Percentiles rank a stretch among this genome's conserved stretches.
phyloP scores from a whole-genome alignment of 2,797 vertebrate genomes.

The Pangasius djambal region DNA sequence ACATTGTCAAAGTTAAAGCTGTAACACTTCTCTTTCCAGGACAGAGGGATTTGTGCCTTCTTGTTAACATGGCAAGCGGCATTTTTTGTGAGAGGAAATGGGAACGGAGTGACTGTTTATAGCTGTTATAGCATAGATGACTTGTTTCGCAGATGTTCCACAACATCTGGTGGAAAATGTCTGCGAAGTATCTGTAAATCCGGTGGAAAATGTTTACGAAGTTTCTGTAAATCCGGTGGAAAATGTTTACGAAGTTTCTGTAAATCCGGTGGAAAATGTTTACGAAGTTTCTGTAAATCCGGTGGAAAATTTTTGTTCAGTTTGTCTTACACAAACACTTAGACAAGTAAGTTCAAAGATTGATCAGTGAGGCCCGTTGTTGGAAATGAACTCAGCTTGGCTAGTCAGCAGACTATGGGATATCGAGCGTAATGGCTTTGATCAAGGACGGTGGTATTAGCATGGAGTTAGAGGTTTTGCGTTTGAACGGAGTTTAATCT shows the following conservation, averaged over 20 bases:
- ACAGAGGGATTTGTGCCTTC: no score
- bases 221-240: background rate
- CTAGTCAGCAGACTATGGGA: background rate
- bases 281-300: no score
- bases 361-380: background rate
- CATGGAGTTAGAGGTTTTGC: background rate
- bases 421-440: background rate
- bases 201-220: background rate
- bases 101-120: background rate
- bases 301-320: background rate
- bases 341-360: no score
- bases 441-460: no score
- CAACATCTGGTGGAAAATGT: background rate
- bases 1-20: background rate
- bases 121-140: background rate
- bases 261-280: background rate
- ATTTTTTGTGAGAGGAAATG: background rate
- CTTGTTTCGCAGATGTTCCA: background rate
- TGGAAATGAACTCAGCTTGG: background rate
- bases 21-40: background rate
- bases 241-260: background rate
- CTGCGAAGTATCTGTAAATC: no score
- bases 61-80: no score
- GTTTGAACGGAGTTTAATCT: background rate
- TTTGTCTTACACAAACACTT: no score